Evolutionary conservation across 2,113 vertebrate species (phyloP).

Genomic region (Cacatua alba): DNA sequence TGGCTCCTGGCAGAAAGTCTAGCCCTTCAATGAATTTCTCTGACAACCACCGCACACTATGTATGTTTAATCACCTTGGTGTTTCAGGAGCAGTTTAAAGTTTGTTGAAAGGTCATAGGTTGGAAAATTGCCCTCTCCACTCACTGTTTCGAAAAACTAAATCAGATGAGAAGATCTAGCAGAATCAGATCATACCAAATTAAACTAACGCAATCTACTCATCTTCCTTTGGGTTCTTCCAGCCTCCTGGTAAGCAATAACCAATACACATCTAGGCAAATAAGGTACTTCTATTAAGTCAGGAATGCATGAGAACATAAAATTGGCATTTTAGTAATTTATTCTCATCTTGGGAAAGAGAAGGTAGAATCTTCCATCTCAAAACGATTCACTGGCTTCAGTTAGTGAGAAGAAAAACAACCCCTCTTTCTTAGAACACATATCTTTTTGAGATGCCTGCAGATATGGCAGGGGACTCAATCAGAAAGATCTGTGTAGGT

Average conservation of each 20-base stretch:
- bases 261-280: conserved; percentile 10
- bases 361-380: background rate
- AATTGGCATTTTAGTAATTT: conserved; percentile 1
- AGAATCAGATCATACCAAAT: background rate
- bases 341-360: conserved; percentile 11
- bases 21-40: background rate
- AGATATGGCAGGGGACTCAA: background rate
- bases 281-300: background rate
- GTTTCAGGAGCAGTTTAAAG: background rate
- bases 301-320: background rate
- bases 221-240: conserved; percentile 15
- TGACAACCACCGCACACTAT: background rate
- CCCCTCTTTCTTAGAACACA: background rate
- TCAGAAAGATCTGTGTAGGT: background rate
- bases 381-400: background rate
- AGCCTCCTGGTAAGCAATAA: background rate
- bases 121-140: conserved; percentile 20
- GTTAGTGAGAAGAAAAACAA: background rate
- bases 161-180: conserved; percentile 42
- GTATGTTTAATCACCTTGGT: background rate
- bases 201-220: conserved; percentile 15
- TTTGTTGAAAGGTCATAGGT: background rate
- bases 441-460: background rate
- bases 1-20: background rate
- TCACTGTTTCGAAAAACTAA: background rate